Evolutionary conservation across 2,113 vertebrate genomes (phyloP).

Genomic region (Onychostoma macrolepis): DNA sequence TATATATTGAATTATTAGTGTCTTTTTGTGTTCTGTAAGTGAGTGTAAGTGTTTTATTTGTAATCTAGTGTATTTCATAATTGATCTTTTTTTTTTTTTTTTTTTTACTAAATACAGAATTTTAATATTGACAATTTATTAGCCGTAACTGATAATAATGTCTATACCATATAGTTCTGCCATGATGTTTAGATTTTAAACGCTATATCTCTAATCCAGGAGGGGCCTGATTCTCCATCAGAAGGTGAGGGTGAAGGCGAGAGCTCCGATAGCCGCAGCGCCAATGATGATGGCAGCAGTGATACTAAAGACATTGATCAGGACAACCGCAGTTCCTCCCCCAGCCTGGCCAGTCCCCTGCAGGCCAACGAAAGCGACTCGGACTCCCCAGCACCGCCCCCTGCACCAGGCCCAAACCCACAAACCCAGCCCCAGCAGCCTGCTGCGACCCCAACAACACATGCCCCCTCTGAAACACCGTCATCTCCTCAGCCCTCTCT

Average conservation of each 20-base stretch:
- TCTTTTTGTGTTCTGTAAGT: no score
- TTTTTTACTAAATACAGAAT: no score
- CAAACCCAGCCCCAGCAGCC: slow-evolving; percentile 61
- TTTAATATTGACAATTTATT: no score
- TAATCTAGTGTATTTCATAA: no score
- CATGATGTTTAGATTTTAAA: neutral
- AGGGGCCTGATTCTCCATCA: slow-evolving; percentile 87
- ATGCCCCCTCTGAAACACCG: slow-evolving; percentile 24
- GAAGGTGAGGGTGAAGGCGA: slow-evolving; percentile 84
- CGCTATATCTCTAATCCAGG: slow-evolving; percentile 68
- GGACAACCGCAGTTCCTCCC: slow-evolving; percentile 98
- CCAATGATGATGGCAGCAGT: slow-evolving; percentile 95
- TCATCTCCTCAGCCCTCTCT: slow-evolving; percentile 47
- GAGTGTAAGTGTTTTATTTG: no score
- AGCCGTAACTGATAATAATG: neutral
- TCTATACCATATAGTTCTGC: neutral
- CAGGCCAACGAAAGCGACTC: slow-evolving; percentile 98
- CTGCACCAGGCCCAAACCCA: slow-evolving; percentile 61
- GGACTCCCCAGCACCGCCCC: slow-evolving; percentile 84
- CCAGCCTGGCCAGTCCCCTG: slow-evolving; percentile 95
- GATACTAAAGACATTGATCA: slow-evolving; percentile 99
- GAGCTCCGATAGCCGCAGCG: slow-evolving; percentile 94
- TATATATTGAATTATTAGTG: no score
- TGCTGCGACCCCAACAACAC: neutral
- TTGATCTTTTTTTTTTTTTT: no score